Evolutionary conservation across 2,888 invertebrate genomes (phyloP), one percentile per base, ranked within the genome.

Genomic region (Deilephila porcellus): DNA sequence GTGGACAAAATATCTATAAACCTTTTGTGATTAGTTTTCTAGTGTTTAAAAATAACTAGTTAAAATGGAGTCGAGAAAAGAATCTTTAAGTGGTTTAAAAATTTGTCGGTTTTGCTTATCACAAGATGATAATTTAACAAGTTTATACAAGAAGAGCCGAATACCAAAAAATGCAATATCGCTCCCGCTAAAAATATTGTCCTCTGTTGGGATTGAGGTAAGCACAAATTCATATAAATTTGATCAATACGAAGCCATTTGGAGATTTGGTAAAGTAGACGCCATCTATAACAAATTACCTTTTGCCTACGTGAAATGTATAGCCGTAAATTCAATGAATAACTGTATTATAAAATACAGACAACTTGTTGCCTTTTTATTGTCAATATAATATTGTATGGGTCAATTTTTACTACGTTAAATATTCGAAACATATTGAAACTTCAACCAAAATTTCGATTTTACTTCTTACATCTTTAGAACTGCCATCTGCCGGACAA

Each of bases 161-260:
- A 87, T 90, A 76, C 91, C 93, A 82, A 96, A 96, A 88, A 95
- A 96, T 83, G 91, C 95, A 75, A 95, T 96, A 80, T 96, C 97
- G 80, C 93, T 97, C 81, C 95, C 96, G 73, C 89, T 97, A 81
- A 97, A 97, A 94, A 96, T 97, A 83, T 96, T 97, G 96, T 96
- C 97, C 72, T 97, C 97, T 86, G 95, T 97, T 78, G 96, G 97
- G 75, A 96, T 97, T 81, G 97, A 97, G 97, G 97, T 97, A 96
- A 52, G 52, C 45, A 17, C 0, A 52, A 25, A 52, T 52, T 67
- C 14, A 25, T 52, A 67, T 67, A 52, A 52, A 17, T 67, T 52
- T 70, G 71, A 67, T 67, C 67, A 67, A 67, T 67, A 67, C 25
- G 4, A 45, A 45, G 64, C 45, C 45, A 45, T 45, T 45, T 25